Evolutionary conservation across 2,113 vertebrate species (phyloP), one percentile per base, ranked within the genome.

Genomic region (Myotis lucifugus): DNA sequence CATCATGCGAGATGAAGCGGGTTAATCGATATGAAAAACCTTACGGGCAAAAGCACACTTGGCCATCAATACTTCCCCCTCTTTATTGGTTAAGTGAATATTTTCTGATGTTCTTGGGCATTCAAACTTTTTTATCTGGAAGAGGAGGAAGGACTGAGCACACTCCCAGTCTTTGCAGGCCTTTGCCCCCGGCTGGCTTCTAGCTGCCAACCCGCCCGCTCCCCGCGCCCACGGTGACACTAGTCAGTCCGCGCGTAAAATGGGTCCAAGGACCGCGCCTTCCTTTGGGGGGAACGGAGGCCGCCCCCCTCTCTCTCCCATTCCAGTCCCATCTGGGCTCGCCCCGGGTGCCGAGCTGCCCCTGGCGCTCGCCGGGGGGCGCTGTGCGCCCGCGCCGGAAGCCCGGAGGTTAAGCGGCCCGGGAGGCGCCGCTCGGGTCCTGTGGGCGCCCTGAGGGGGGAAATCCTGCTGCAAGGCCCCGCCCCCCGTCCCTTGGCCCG

Each of bases 331-430:
- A 4, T 6, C 12, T 10, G 34, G 64, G 70, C 37, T 56, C 2
- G 50, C 46, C 90, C 54, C 5, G 11, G 2, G 59, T 12, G 18
- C 52, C 2, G 32, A 32, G 84, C 54, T 82, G n/a, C 37, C 0
- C 3, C 27, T 12, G 8, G 79, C 18, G 94, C 79, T 96, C 98
- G 87, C 96, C 82, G 25, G 97, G 94, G 78, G 97, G 98, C 98
- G 97, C 97, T 98, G 95, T 90, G 84, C 42, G 73, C 94, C 70
- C 50, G 93, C 56, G 1, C 48, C 32, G 2, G 52, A 46, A 11
- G 23, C 18, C 88, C 32, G 15, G 94, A 64, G 88, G 90, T 66
- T 66, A 90, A 48, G 85, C 8, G 5, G 52, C 70, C 70, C 29
- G 73, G 83, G 84, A 85, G 95, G 42, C 78, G 97, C 2, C 76